These are phyloP conservation scores for Vimba vimba DNA, from an alignment of 2,113 vertebrate species.

Conservation along the genomic window DNA sequence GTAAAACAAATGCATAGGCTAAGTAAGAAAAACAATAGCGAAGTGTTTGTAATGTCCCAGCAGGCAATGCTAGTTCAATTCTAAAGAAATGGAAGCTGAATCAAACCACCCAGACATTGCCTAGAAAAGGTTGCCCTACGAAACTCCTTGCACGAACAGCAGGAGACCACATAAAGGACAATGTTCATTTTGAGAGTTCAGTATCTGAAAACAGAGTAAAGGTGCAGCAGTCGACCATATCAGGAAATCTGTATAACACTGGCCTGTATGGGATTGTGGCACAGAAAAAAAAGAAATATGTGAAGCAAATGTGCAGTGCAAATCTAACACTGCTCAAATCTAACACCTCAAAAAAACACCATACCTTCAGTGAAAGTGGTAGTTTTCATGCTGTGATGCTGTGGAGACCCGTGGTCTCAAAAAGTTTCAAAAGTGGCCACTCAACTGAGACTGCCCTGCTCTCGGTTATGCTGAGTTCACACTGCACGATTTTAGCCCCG, in stretches of 20 bases:
- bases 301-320: conserved; percentile 13
- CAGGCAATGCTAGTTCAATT: not conserved
- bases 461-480: too few relatives aligned
- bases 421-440: too few relatives aligned
- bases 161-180: conserved; percentile 15
- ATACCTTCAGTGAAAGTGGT: not conserved
- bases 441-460: too few relatives aligned
- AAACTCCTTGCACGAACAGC: not conserved
- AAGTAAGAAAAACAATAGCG: not conserved
- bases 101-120: conserved; percentile 10
- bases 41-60: not conserved
- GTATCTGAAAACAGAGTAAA: conserved; percentile 1
- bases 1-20: not conserved
- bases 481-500: too few relatives aligned
- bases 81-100: conserved; percentile 6
- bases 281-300: conserved; percentile 12
- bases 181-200: conserved; percentile 14
- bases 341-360: not conserved
- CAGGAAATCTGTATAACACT: conserved; percentile 2
- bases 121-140: not conserved
- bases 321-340: conserved; percentile 7
- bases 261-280: not conserved
- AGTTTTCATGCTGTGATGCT: not conserved
- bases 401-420: not conserved
- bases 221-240: not conserved